Percentiles rank a stretch among this genome's conserved stretches.
Evolutionary conservation across 2,113 vertebrate genomes (phyloP).

Genomic region (Typhlomys cinereus): DNA sequence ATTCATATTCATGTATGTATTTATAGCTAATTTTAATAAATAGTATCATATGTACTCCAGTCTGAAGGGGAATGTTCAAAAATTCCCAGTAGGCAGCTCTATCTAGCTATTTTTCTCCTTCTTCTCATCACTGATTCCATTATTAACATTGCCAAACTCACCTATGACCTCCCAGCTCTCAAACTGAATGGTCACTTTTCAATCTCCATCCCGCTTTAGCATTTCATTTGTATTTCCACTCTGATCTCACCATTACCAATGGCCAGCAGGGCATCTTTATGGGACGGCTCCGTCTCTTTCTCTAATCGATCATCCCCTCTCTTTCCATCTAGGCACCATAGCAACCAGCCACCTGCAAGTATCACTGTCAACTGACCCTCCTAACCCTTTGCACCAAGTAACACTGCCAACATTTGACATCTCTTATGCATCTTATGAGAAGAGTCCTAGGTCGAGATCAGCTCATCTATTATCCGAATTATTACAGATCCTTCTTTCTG

Average conservation of each 20-base stretch:
- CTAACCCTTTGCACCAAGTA: not conserved
- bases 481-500: not conserved
- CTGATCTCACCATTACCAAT: not conserved
- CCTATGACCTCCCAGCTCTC: not conserved
- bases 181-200: not conserved
- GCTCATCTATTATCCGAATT: not conserved
- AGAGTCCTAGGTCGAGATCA: not conserved
- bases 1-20: not conserved
- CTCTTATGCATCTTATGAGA: not conserved
- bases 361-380: not conserved
- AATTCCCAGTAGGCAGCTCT: constrained; percentile 6
- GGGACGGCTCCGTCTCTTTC: not conserved
- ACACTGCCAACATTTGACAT: not conserved
- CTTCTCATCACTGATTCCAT: not conserved
- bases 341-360: not conserved
- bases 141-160: not conserved
- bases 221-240: too few species aligned
- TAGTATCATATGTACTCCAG: not conserved
- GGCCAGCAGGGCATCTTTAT: not conserved
- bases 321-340: not conserved
- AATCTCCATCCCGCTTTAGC: not conserved
- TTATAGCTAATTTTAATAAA: not conserved
- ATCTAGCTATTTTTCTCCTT: not conserved
- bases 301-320: not conserved
- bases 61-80: not conserved